phyloP scores from a whole-genome alignment of 2,888 invertebrate species.

The Eutolmus rufibarbis region DNA sequence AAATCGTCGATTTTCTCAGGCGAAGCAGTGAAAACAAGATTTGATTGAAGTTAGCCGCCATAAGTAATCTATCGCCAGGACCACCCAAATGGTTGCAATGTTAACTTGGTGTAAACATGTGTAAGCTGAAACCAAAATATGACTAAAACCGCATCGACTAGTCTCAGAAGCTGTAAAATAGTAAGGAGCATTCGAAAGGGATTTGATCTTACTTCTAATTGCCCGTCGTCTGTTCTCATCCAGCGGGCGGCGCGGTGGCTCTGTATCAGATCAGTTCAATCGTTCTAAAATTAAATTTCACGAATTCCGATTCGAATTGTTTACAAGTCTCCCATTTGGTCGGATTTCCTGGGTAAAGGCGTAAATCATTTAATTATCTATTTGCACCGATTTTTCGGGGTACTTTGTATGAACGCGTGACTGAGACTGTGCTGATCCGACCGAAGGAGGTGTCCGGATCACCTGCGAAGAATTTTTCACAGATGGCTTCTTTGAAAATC shows the following conservation, averaged over 20 bases:
- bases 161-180: neutral
- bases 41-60: conserved; percentile 47
- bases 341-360: conserved; percentile 30
- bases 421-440: neutral
- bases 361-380: conserved; percentile 27
- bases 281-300: conserved; percentile 40
- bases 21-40: conserved; percentile 47
- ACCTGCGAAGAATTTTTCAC: conserved; percentile 13
- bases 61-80: conserved; percentile 45
- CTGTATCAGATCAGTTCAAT: conserved; percentile 40
- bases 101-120: conserved; percentile 46
- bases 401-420: neutral
- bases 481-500: neutral
- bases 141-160: conserved; percentile 29
- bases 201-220: neutral
- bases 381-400: neutral
- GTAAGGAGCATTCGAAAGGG: neutral
- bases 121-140: conserved; percentile 48
- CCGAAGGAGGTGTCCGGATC: neutral
- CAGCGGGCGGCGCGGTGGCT: neutral
- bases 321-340: conserved; percentile 19
- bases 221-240: neutral
- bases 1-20: conserved; percentile 43
- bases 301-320: conserved; percentile 32
- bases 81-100: conserved; percentile 47